phyloP scores from a whole-genome alignment of 2,888 invertebrate species.

The Ptychoptera contaminata region DNA sequence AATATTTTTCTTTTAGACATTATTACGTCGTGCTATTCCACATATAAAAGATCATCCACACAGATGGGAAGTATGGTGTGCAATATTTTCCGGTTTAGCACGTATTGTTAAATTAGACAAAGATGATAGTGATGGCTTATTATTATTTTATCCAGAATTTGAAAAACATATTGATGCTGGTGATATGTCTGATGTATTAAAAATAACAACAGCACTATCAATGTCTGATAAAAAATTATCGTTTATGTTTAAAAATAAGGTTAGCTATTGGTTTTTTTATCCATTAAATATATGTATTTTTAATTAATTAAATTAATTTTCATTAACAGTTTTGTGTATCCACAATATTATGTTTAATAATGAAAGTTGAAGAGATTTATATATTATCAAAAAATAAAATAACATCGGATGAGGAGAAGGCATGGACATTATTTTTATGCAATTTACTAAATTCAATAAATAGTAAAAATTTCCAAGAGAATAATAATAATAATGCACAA shows the following conservation, averaged over 20 bases:
- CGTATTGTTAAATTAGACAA: slow-evolving; percentile 28
- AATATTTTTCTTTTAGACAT: slow-evolving; percentile 33
- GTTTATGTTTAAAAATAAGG: slow-evolving; percentile 28
- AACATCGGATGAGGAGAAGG: slow-evolving; percentile 16
- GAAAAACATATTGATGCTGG: slow-evolving; percentile 25
- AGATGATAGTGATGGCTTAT: slow-evolving; percentile 25
- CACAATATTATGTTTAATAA: slow-evolving; percentile 24
- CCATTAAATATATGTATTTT: background rate
- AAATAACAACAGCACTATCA: slow-evolving; percentile 22
- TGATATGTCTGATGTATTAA: slow-evolving; percentile 23
- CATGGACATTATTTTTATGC: slow-evolving; percentile 26
- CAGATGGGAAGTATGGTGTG: slow-evolving; percentile 29
- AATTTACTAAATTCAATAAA: slow-evolving; percentile 25
- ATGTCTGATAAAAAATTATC: slow-evolving; percentile 25
- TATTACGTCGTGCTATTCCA: slow-evolving; percentile 49
- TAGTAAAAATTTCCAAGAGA: slow-evolving; percentile 16
- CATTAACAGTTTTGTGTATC: slow-evolving; percentile 27
- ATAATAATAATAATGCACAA: background rate
- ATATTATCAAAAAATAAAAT: slow-evolving; percentile 10
- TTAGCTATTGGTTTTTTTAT: slow-evolving; percentile 14
- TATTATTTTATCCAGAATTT: slow-evolving; percentile 28
- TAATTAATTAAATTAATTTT: background rate
- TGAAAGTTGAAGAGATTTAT: slow-evolving; percentile 26
- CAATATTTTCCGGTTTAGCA: slow-evolving; percentile 25
- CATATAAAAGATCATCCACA: slow-evolving; percentile 26